phyloP scores from a whole-genome alignment of 64 coral and sea anemone genomes.

The Stichodactyla mertensii region DNA sequence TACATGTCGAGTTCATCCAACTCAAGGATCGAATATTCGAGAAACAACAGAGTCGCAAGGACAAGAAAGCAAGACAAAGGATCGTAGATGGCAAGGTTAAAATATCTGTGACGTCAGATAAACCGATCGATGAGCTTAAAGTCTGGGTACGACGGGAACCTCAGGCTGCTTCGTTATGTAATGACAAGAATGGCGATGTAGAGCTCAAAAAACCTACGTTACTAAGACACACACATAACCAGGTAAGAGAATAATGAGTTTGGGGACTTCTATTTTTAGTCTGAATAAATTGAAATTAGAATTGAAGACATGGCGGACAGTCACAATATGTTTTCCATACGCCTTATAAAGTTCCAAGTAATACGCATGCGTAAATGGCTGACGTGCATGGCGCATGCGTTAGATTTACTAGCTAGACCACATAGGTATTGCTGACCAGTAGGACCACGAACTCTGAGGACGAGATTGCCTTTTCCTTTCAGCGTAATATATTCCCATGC shows the following conservation, averaged over 20 bases:
- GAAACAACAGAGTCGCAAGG: constrained; percentile 84
- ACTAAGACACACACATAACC: constrained; percentile 13
- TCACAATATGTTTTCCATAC: too few species aligned
- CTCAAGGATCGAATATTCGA: constrained; percentile 50
- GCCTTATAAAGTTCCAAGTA: too few species aligned
- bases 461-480: too few species aligned
- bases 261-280: too few species aligned
- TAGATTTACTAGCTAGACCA: too few species aligned
- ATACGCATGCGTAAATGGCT: too few species aligned
- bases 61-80: constrained; percentile 72
- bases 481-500: too few species aligned
- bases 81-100: constrained; percentile 84
- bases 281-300: too few species aligned
- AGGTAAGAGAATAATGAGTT: constrained; percentile 15
- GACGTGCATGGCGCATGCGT: too few species aligned
- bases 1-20: background rate
- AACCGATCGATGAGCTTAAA: constrained; percentile 25
- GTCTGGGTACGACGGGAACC: constrained; percentile 61
- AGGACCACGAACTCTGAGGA: too few species aligned
- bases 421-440: too few species aligned
- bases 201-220: constrained; percentile 24
- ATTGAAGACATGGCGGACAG: too few species aligned
- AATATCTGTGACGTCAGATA: constrained; percentile 22
- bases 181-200: constrained; percentile 63
- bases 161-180: constrained; percentile 56